phyloP scores from a whole-genome alignment of 2,113 vertebrate genomes.

The human region GRCh38 chr2:170294001-170294500 shows the following conservation, averaged over 20 bases:
- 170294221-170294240: background rate
- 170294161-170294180: conserved; percentile 39
- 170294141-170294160: background rate
- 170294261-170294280: background rate
- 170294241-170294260: background rate
- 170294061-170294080: background rate
- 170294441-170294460: background rate
- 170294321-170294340: background rate
- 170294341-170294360: background rate
- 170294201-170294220: conserved; percentile 12
- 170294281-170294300: background rate
- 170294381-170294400: background rate
- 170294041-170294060: background rate
- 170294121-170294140: background rate
- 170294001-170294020: background rate
- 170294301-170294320: background rate
- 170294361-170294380: background rate
- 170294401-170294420: background rate
- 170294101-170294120: background rate
- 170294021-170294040: background rate
- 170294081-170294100: background rate
- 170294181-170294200: conserved; percentile 23
- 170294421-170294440: background rate
- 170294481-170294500: background rate
- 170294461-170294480: background rate